Base-by-base conservation (phyloP, 2,113 vertebrate genomes). In the Melierax canorus region DNA sequence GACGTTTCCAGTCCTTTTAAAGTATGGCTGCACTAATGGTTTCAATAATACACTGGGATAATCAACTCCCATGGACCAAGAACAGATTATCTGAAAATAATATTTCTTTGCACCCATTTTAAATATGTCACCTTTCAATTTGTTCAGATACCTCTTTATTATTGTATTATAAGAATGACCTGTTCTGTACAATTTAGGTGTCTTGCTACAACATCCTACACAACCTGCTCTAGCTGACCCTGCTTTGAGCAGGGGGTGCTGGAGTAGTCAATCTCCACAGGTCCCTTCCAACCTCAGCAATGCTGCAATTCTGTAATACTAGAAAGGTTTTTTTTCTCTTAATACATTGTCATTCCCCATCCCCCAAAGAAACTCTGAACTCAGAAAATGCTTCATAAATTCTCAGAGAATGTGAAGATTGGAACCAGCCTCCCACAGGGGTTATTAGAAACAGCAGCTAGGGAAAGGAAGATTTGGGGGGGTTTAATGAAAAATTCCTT, bases 401-500 rank as follows among this genome's bases (percentile, higher is more conserved):
- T 94, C 71, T 67, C 46, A 73, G 64, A 55, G 88, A 91, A 77
- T 50, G 19, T 48, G 77, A 77, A 87, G 83, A 91, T 68, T 77
- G 66, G 72, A 91, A 83, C 64, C 72, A 73, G 66, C 18, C 88
- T 87, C 72, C 83, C 77, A 55, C 53, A 73, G 66, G 72, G 39
- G 59, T 87, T 94, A 87, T 83, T 91, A 73, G 88, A 87, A 94
- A 87, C 92, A 94, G 88, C 77, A 87, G 77, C 41, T 32, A 66
- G 20, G 32, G 46, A 72, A 86, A 59, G 24, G 17, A 76, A 55
- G 39, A 67, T 62, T 36, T 8, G 36, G 34, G 45, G 30, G 32
- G 30, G 0, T 2, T 29, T 53, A 87, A 87, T 50, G 53, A 72
- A 66, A 91, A 87, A 62, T 55, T 58, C n/a, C 53, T 67, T 46